A percentile compares a stretch with the other conserved stretches of the same genome.
Evolutionary conservation across 1,140 invertebrate species (phyloP).

Genomic region (Proctacanthus coquilletti): DNA sequence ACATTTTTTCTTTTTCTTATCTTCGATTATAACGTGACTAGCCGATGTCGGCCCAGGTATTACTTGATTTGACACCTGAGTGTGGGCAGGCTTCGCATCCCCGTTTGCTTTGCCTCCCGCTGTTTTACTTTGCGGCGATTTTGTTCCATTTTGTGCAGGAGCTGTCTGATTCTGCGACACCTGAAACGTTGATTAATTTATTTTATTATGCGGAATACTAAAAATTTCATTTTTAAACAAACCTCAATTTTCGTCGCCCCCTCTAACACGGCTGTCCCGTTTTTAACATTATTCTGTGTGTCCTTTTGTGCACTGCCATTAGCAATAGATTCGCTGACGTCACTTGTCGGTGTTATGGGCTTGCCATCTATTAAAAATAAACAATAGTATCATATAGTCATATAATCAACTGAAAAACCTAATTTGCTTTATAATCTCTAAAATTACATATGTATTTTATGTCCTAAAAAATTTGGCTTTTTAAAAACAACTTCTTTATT

Average conservation of each 20-base stretch:
- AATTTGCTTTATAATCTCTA: no score
- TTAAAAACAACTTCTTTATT: no score
- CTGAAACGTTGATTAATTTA: slow-evolving; percentile 10
- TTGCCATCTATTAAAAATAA: slow-evolving; percentile 37
- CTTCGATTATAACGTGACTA: slow-evolving; percentile 30
- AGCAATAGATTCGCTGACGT: slow-evolving; percentile 23
- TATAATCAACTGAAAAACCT: no score
- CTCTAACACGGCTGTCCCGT: slow-evolving; percentile 16
- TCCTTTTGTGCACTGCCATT: slow-evolving; percentile 24
- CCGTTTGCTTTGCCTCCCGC: slow-evolving; percentile 7
- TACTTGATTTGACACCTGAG: slow-evolving; percentile 29
- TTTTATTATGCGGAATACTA: background rate
- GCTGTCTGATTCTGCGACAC: slow-evolving; percentile 25
- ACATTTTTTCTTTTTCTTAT: slow-evolving; percentile 29
- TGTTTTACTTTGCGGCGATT: slow-evolving; percentile 11
- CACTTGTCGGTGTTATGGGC: slow-evolving; percentile 55
- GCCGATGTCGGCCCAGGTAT: slow-evolving; percentile 29
- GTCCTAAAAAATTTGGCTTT: no score
- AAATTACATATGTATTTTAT: no score
- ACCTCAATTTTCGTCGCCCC: slow-evolving; percentile 25
- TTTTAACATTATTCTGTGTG: slow-evolving; percentile 15
- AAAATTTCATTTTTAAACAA: slow-evolving; percentile 2
- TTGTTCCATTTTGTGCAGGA: slow-evolving; percentile 28
- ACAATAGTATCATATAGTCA: no score
- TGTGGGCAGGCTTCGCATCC: slow-evolving; percentile 8